Evolutionary conservation across 2,797 vertebrate species (phyloP).

Genomic region (Serranus cabrilla): DNA sequence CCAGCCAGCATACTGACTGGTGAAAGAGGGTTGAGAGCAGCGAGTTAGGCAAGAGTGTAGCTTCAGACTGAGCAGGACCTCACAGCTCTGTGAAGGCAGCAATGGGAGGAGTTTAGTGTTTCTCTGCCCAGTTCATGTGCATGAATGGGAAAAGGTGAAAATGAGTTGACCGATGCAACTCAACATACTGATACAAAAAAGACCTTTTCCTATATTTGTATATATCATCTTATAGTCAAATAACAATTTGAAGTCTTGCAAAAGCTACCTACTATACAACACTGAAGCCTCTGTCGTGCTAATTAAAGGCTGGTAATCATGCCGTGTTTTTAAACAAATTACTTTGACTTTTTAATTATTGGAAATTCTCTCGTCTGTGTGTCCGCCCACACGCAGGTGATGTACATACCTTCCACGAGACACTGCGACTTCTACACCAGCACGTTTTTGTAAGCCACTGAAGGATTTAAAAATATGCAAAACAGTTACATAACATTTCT

Average conservation of each 20-base stretch:
- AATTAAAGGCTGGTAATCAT: not conserved
- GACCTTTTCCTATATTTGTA: not conserved
- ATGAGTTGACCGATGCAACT: not conserved
- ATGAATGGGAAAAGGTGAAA: not conserved
- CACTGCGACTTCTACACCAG: conserved; percentile 41
- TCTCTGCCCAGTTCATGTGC: not conserved
- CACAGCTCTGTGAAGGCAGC: conserved; percentile 1
- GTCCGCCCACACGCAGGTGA: conserved; percentile 39
- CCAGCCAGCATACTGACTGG: conserved; percentile 7
- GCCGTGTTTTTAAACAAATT: not conserved
- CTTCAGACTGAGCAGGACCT: not conserved
- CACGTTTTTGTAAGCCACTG: conserved; percentile 65
- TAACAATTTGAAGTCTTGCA: not conserved
- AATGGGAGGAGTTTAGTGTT: not conserved
- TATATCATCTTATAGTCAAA: not conserved
- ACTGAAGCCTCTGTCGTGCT: not conserved
- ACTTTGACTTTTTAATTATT: conserved; percentile 16
- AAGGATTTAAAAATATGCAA: conserved; percentile 85
- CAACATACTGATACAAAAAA: not conserved
- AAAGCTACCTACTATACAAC: conserved; percentile 3
- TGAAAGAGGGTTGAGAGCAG: conserved; percentile 5
- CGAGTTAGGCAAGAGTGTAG: conserved; percentile 12
- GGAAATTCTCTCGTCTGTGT: conserved; percentile 17
- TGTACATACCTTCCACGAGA: conserved; percentile 43
- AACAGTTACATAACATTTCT: conserved; percentile 85